These are phyloP conservation scores for Campoplex nolae DNA, from an alignment of 2,888 invertebrate genomes.

Conservation along the genomic window DNA sequence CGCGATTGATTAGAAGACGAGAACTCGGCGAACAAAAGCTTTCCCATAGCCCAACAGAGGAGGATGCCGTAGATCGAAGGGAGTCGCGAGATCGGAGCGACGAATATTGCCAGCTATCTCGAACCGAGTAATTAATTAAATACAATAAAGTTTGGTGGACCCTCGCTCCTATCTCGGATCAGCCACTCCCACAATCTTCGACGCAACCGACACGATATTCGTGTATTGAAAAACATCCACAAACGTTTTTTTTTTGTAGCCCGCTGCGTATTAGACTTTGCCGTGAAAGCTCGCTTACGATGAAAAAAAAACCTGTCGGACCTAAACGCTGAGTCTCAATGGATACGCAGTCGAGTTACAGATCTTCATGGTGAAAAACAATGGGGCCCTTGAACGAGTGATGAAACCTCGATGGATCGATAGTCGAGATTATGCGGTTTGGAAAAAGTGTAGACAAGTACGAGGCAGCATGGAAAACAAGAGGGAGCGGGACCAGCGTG, in stretches of 20 bases:
- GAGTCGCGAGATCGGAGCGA: slow-evolving; percentile 68
- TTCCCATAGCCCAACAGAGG: slow-evolving; percentile 21
- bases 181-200: slow-evolving; percentile 77
- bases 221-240: background rate
- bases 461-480: background rate
- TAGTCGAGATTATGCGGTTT: slow-evolving; percentile 39
- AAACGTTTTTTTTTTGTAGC: background rate
- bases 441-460: slow-evolving; percentile 20
- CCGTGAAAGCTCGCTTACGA: slow-evolving; percentile 34
- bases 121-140: slow-evolving; percentile 81
- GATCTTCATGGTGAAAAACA: slow-evolving; percentile 36
- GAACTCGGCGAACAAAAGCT: background rate
- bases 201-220: slow-evolving; percentile 10
- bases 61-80: slow-evolving; percentile 45
- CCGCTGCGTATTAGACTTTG: background rate
- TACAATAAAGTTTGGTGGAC: slow-evolving; percentile 80
- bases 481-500: background rate
- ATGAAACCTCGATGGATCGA: slow-evolving; percentile 55
- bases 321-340: background rate
- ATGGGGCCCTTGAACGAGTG: slow-evolving; percentile 56
- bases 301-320: slow-evolving; percentile 45
- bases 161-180: slow-evolving; percentile 78
- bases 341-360: background rate
- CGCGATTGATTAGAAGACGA: background rate
- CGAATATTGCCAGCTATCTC: slow-evolving; percentile 79